Evolutionary conservation across 1,140 invertebrate genomes (phyloP).

Genomic region (Aphaenogaster rudis): DNA sequence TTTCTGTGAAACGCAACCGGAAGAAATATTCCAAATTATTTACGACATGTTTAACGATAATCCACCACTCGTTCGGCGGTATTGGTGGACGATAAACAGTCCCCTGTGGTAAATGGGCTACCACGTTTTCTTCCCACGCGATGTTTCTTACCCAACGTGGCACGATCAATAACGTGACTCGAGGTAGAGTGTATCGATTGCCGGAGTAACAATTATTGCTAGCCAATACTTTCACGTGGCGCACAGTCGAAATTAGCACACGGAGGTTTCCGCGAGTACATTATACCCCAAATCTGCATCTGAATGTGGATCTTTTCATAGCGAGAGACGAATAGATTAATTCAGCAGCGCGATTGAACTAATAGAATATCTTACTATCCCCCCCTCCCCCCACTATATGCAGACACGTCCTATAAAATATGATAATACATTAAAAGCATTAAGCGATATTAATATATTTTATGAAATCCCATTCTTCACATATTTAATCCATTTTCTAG

Average conservation of each 20-base stretch:
- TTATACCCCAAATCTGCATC: neutral
- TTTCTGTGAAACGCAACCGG: neutral
- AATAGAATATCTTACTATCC: slow-evolving; percentile 5
- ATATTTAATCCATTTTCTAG: neutral
- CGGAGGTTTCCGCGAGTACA: neutral
- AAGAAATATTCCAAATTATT: neutral
- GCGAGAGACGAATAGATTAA: neutral
- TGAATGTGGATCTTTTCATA: slow-evolving; percentile 1
- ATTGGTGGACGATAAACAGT: slow-evolving; percentile 68
- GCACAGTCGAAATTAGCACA: slow-evolving; percentile 54
- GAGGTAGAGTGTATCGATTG: slow-evolving; percentile 71
- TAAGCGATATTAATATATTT: slow-evolving; percentile 15
- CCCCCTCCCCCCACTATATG: neutral
- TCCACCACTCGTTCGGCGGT: neutral
- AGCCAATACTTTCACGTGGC: slow-evolving; percentile 63
- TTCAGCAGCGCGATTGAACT: neutral
- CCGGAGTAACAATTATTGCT: slow-evolving; percentile 74
- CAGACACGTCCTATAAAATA: neutral
- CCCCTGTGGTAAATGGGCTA: slow-evolving; percentile 66
- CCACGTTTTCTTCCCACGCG: slow-evolving; percentile 76
- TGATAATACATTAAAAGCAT: neutral
- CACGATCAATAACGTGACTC: slow-evolving; percentile 73
- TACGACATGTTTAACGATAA: slow-evolving; percentile 20
- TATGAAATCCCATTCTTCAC: neutral
- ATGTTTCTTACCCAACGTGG: slow-evolving; percentile 74